phyloP scores from a whole-genome alignment of 1,140 invertebrate species.

The Drosophila tani region DNA sequence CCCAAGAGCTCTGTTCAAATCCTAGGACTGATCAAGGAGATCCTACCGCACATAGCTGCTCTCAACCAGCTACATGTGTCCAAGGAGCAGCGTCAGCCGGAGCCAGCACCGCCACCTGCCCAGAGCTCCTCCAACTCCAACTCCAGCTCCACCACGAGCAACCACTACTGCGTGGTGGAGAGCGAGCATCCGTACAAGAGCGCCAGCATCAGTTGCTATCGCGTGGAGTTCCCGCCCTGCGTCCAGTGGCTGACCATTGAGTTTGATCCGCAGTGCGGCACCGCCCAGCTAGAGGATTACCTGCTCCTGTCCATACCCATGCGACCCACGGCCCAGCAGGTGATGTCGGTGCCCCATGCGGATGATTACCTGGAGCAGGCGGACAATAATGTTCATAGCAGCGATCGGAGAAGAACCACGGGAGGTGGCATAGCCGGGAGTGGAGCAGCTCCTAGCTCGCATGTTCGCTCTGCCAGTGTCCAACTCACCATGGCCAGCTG shows the following conservation, averaged over 20 bases:
- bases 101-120: constrained; percentile 7
- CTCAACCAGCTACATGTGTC: constrained; percentile 90
- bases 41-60: constrained; percentile 95
- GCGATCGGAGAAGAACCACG: not conserved
- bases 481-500: constrained; percentile 68
- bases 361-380: constrained; percentile 78
- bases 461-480: constrained; percentile 56
- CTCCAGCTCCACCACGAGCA: constrained; percentile 87
- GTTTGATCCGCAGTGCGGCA: constrained; percentile 96
- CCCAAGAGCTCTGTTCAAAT: constrained; percentile 96
- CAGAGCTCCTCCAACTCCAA: constrained; percentile 18
- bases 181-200: constrained; percentile 99
- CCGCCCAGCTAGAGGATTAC: constrained; percentile 96
- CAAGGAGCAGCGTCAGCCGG: constrained; percentile 76
- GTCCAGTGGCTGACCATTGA: constrained; percentile 97
- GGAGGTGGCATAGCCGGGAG: constrained; percentile 5
- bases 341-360: constrained; percentile 20
- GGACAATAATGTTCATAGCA: constrained; percentile 61
- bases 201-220: constrained; percentile 94
- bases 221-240: constrained; percentile 94
- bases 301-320: constrained; percentile 94
- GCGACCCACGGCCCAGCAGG: constrained; percentile 27
- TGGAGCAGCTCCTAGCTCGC: constrained; percentile 1
- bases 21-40: constrained; percentile 94
- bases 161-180: constrained; percentile 96